Percentiles rank a stretch among this genome's conserved stretches.
phyloP scores from a whole-genome alignment of 1,140 invertebrate species.

The Latrodectus geometricus region DNA sequence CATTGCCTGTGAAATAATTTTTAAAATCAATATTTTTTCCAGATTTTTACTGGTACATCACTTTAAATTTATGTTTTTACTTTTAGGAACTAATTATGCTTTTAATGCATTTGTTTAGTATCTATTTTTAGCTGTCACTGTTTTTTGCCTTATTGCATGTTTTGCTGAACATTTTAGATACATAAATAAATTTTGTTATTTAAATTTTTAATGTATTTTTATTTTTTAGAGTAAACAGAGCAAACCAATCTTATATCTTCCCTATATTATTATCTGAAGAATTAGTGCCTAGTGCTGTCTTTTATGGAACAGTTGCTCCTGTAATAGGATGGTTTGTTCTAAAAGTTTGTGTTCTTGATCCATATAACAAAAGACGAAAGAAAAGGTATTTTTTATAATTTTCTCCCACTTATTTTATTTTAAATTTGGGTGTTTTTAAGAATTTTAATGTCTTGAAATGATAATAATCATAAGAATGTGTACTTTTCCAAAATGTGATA shows the following conservation, averaged over 20 bases:
- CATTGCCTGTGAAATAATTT: too few species aligned
- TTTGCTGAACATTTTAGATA: background rate
- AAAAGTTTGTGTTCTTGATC: constrained; percentile 89
- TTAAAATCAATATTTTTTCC: too few species aligned
- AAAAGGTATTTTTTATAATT: constrained; percentile 73
- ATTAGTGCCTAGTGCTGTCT: constrained; percentile 86
- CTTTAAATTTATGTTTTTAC: too few species aligned
- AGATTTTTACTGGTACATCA: too few species aligned
- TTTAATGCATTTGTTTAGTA: background rate
- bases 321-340: constrained; percentile 82
- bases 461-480: too few species aligned
- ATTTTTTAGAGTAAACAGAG: constrained; percentile 79
- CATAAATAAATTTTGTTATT: constrained; percentile 1
- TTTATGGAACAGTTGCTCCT: constrained; percentile 92
- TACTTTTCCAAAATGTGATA: too few species aligned
- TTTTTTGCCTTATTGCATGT: background rate
- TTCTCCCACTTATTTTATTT: too few species aligned
- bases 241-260: constrained; percentile 88
- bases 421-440: too few species aligned
- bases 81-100: too few species aligned
- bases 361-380: constrained; percentile 82
- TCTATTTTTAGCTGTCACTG: background rate
- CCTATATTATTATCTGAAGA: constrained; percentile 93
- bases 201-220: constrained; percentile 17
- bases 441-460: too few species aligned